These are phyloP conservation scores for Eustalomyia histrio DNA, from an alignment of 2,888 invertebrate genomes.

Conservation along the genomic window DNA sequence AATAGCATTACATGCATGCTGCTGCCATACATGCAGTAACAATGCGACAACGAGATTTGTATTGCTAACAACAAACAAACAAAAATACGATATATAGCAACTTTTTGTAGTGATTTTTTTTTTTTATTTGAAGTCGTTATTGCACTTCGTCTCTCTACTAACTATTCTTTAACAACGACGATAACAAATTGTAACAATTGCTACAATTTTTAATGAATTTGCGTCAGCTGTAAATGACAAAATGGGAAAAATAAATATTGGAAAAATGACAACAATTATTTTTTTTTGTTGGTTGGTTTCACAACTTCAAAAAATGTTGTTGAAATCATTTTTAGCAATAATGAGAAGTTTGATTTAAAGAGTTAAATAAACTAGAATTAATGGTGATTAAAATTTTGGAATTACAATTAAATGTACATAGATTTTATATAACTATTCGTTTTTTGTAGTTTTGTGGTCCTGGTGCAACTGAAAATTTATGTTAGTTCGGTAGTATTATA, in stretches of 20 bases:
- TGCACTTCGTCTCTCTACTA: neutral
- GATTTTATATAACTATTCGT: no score
- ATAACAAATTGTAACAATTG: slow-evolving; percentile 43
- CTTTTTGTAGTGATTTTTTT: slow-evolving; percentile 13
- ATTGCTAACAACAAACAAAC: neutral
- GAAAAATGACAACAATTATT: neutral
- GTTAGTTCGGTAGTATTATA: no score
- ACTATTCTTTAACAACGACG: neutral
- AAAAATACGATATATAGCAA: slow-evolving; percentile 5
- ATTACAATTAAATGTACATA: no score
- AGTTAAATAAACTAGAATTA: no score
- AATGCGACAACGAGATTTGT: slow-evolving; percentile 41
- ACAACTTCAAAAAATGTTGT: neutral
- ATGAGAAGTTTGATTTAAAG: no score
- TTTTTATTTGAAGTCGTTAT: slow-evolving; percentile 35
- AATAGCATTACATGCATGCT: neutral
- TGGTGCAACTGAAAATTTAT: no score
- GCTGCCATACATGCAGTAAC: slow-evolving; percentile 36
- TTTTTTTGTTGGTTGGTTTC: neutral
- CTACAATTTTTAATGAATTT: slow-evolving; percentile 30
- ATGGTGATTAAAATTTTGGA: no score
- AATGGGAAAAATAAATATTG: neutral
- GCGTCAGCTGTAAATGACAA: slow-evolving; percentile 37
- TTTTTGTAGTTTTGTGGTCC: no score
- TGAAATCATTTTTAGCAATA: neutral